A percentile compares a stretch with the other conserved stretches of the same genome.
phyloP scores from a whole-genome alignment of 2,888 invertebrate genomes.

The Lucinisca nassula region DNA sequence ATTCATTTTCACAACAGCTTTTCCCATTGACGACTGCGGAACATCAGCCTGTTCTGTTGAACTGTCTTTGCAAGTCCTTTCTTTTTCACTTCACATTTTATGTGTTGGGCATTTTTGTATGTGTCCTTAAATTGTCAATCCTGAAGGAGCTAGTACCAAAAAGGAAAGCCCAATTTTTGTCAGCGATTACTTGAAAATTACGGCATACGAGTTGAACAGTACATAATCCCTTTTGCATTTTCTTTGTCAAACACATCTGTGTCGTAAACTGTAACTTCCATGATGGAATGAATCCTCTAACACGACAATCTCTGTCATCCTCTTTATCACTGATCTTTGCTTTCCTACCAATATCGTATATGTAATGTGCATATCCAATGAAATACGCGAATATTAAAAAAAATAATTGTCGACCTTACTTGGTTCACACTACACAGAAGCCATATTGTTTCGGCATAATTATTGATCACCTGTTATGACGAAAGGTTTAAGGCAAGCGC shows the following conservation, averaged over 20 bases:
- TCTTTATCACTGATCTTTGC: neutral
- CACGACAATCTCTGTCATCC: neutral
- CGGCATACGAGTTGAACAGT: neutral
- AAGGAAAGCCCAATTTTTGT: neutral
- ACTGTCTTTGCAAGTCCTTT: neutral
- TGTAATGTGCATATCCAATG: no score
- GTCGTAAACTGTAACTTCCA: no score
- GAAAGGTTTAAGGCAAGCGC: no score
- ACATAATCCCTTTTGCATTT: neutral
- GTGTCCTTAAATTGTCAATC: neutral
- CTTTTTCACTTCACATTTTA: neutral
- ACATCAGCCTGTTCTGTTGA: neutral
- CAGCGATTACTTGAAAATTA: neutral
- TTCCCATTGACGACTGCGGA: neutral
- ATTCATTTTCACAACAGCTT: neutral
- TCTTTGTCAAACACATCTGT: no score
- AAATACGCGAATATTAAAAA: no score
- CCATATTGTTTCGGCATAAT: no score
- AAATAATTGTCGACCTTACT: no score
- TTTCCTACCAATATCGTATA: no score
- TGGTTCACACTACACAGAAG: no score
- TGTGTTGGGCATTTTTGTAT: neutral
- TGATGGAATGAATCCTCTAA: no score
- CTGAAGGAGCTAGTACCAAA: neutral
- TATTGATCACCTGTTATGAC: no score